Evolutionary conservation across 2,113 vertebrate genomes (phyloP).

Genomic region (Ageneiosus marmoratus): DNA sequence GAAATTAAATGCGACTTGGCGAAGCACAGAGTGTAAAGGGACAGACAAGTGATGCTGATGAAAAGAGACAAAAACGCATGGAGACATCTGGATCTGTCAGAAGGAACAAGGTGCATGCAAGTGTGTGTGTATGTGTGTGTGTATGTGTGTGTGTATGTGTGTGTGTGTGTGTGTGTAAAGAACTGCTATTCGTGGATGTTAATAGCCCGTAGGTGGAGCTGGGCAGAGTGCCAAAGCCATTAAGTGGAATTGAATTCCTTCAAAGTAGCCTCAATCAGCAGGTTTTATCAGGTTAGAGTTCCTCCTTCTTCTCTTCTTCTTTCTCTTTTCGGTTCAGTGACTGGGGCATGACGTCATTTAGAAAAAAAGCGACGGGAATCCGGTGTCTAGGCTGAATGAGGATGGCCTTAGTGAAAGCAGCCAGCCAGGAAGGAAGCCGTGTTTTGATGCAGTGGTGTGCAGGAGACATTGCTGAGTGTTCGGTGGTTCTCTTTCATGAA

Average conservation of each 20-base stretch:
- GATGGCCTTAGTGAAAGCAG: slow-evolving; percentile 5
- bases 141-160: slow-evolving; percentile 30
- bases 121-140: slow-evolving; percentile 23
- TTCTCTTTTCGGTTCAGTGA: neutral
- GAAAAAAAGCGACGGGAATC: neutral
- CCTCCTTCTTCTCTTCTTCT: slow-evolving; percentile 41
- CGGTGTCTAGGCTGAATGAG: slow-evolving; percentile 28
- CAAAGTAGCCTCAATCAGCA: slow-evolving; percentile 91
- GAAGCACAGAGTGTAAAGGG: slow-evolving; percentile 14
- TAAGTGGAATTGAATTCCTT: slow-evolving; percentile 87
- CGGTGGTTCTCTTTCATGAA: slow-evolving; percentile 27
- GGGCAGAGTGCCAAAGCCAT: slow-evolving; percentile 80
- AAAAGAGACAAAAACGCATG: slow-evolving; percentile 37
- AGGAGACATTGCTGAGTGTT: slow-evolving; percentile 30
- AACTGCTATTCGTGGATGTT: slow-evolving; percentile 74
- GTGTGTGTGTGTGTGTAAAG: slow-evolving; percentile 51
- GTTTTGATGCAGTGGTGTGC: neutral
- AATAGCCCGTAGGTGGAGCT: slow-evolving; percentile 70
- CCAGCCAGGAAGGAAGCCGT: slow-evolving; percentile 18
- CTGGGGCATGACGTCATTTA: slow-evolving; percentile 25
- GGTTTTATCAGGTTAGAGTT: slow-evolving; percentile 87
- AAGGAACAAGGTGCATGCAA: no score
- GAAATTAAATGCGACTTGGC: neutral
- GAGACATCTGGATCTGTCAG: neutral
- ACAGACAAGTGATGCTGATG: slow-evolving; percentile 34